Evolutionary conservation across 2,113 vertebrate genomes (phyloP), one percentile per base, ranked within the genome.

Genomic region (Myodes glareolus): DNA sequence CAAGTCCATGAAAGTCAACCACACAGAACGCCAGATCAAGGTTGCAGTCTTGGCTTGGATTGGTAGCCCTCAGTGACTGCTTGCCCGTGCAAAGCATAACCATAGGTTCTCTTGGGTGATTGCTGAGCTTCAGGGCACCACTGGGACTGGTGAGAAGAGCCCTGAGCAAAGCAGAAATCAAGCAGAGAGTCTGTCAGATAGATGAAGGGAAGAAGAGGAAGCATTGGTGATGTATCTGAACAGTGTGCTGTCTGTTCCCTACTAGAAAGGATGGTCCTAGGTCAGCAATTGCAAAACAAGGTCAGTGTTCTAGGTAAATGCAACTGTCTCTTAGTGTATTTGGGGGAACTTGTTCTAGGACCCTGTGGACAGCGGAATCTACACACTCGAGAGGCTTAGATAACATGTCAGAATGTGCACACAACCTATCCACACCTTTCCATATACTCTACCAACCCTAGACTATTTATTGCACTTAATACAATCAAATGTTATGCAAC

Each of bases 61-160:
- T 33, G 0, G 0, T 4, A 17, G 36, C 25, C n/a, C 33, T 76
- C 7, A 0, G 52, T 9, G 27, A 23, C 27, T 17, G 19, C 17
- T 9, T 7, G 1, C 17, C 21, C 13, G 3, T 25, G 33, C 9
- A 39, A 21, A 67, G n/a, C 2, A 5, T 3, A 77, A 52, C 7
- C 23, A 6, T 10, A 25, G 58, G 39, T 23, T 76, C 27, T 63
- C 23, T 42, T 0, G 10, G 0, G 8, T 16, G 29, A 45, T 31
- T 21, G 14, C 75, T 50, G 39, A 81, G 67, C 25, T 47, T 58
- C 4, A 0, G 7, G 36, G 50, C 4, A n/a, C 13, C 19, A 13
- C 13, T 61, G 5, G 25, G 25, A 52, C 3, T 23, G 17, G 19
- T 16, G 14, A 21, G 75, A 33, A n/a, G 11, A 4, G 0, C 7